Evolutionary conservation across 2,113 vertebrate genomes (phyloP), one percentile per base, ranked within the genome.

Genomic region (Tursiops truncatus): DNA sequence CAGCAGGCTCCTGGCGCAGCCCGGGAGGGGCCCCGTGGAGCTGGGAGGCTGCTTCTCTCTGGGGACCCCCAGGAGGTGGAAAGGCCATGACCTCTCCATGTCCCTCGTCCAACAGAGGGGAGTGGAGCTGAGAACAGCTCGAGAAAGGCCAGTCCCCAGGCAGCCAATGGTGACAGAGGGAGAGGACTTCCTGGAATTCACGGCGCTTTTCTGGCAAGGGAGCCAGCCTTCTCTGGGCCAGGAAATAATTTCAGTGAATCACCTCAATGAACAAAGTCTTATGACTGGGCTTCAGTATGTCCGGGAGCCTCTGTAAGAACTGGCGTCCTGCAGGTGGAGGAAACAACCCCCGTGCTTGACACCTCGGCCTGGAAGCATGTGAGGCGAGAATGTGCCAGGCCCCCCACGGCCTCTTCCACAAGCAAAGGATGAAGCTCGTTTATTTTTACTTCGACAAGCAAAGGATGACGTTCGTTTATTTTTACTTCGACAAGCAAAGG

Each of bases 321-420:
- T 13, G 70, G 8, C 58, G 3, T 33, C 5, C 0, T 12, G 0
- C 20, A 25, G 0, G 4, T 9, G 41, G 62, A 44, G 33, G 41
- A 31, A 5, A 21, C 4, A 3, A 6, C 1, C 8, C 25, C 15
- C 15, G 0, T 1, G 4, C 41, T 23, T 0, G 3, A 5, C 25
- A 6, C 7, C 28, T n/a, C 1, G 1, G 23, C 33, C 94, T 18
- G 12, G 23, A 36, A n/a, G 23, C 6, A 6, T 0, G 8, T 1
- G 2, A 67, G 8, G 9, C 41, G 1, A 53, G 12, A 2, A 14
- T 28, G 41, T 18, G 2, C 33, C 23, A 14, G 5, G 28, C 14
- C 62, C 70, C 11, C 26, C 4, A 20, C 2, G 0, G 25, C 25
- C 77, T 3, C 0, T 11, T 18, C 31, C 50, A 50, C 26, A 12